These are phyloP conservation scores for Onychostoma macrolepis DNA, from an alignment of 2,113 vertebrate genomes.

Conservation along the genomic window DNA sequence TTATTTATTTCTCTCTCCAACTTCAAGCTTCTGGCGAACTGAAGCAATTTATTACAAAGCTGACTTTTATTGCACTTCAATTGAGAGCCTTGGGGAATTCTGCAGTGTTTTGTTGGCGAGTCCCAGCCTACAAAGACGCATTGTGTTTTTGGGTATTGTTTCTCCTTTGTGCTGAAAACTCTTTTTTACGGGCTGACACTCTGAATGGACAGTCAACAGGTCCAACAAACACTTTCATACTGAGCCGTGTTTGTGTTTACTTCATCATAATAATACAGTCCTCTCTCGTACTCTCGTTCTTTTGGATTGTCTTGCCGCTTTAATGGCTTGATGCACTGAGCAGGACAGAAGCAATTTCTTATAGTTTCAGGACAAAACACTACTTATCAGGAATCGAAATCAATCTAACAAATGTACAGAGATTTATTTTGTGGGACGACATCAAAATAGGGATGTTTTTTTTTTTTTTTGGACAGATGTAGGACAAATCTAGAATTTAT, in stretches of 20 bases:
- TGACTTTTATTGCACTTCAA: constrained; percentile 59
- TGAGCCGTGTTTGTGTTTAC: background rate
- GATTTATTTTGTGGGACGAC: background rate
- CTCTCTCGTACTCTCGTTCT: background rate
- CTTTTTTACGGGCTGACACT: background rate
- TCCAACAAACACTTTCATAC: background rate
- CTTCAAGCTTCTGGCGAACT: constrained; percentile 49
- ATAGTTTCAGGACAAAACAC: background rate
- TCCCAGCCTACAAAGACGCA: constrained; percentile 50
- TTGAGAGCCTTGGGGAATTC: constrained; percentile 52
- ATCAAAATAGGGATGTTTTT: background rate
- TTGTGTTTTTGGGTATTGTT: constrained; percentile 27
- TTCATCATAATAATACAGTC: constrained; percentile 8
- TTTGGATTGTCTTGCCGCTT: background rate
- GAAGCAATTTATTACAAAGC: constrained; percentile 59
- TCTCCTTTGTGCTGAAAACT: background rate
- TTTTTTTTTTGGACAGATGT: background rate
- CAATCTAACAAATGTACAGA: background rate
- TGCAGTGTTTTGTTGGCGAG: constrained; percentile 47
- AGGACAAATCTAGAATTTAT: background rate
- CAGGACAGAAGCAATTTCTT: background rate
- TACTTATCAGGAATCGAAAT: background rate
- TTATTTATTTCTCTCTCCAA: constrained; percentile 12
- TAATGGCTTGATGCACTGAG: constrained; percentile 14
- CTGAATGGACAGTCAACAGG: background rate